These are phyloP conservation scores for Panonychus citri DNA, from an alignment of 1,140 invertebrate genomes.

Conservation along the genomic window DNA sequence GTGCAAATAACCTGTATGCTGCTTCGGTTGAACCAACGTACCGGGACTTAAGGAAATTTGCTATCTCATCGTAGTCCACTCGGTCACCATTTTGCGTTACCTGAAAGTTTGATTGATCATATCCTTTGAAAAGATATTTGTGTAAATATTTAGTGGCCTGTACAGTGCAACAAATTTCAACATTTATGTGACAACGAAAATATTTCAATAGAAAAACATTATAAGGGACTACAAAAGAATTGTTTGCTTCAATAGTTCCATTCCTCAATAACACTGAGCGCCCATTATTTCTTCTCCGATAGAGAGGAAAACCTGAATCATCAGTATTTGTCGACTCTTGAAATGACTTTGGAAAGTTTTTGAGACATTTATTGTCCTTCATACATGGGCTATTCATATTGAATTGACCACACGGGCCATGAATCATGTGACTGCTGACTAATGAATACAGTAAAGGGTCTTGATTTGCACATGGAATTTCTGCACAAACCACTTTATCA, in stretches of 20 bases:
- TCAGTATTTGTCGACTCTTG: background rate
- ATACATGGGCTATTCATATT: conserved; percentile 15
- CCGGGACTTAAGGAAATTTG: background rate
- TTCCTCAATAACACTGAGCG: conserved; percentile 1
- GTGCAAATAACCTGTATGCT: conserved; percentile 12
- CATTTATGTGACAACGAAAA: conserved; percentile 15
- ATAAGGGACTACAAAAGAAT: conserved; percentile 4
- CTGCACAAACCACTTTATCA: conserved; percentile 28
- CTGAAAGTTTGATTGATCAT: conserved; percentile 14
- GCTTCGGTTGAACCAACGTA: conserved; percentile 13
- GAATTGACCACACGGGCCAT: conserved; percentile 16
- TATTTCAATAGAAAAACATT: conserved; percentile 16
- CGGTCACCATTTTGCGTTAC: background rate
- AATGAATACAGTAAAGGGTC: conserved; percentile 21
- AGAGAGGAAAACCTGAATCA: conserved; percentile 12
- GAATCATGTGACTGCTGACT: conserved; percentile 23
- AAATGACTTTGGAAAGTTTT: background rate
- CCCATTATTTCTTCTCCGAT: conserved; percentile 10
- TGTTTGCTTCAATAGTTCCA: conserved; percentile 7
- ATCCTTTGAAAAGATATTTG: conserved; percentile 21
- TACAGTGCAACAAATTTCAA: conserved; percentile 8
- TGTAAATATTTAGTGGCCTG: conserved; percentile 19
- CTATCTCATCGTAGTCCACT: background rate
- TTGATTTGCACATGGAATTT: conserved; percentile 24
- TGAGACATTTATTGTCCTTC: background rate